Base-by-base conservation (phyloP, 1,140 invertebrate species). In the Wasmannia auropunctata region DNA sequence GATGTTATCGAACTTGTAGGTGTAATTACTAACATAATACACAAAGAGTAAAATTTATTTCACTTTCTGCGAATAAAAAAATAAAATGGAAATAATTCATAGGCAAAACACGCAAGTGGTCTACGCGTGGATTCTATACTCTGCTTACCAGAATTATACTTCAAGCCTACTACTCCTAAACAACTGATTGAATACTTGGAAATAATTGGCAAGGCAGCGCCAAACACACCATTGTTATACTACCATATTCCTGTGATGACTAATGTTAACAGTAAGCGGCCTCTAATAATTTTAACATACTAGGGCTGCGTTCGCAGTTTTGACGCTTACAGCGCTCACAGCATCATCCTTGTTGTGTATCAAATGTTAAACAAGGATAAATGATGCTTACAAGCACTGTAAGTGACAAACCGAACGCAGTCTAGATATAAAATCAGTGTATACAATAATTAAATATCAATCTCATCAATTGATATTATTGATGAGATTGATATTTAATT, bases 211-310 rank as follows among this genome's bases (percentile, higher is more conserved):
- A 92, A 95, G 16, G 96, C 97, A 10, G 98, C 98, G 0, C 97
- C 97, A 2, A 97, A 97, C 11, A 96, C 97, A 2, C 98, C 98
- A 0, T 95, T 98, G 16, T 95, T 98, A 14, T 98, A 98, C 91
- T 98, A 98, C 92, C 97, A 98, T 88, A 97, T 98, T 90, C 98
- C 98, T 4, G 95, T 95, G 31, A 96, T 96, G 91, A 97, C 96
- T 8, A 96, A 96, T 80, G 96, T 98, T 28, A 95, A 97, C 80
- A 95, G 98, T 98, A 94, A 96, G 95, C 90, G 58, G n/a, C 25
- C 5, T 19, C 54, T 67, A 5, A 4, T 6, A 0, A 67, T 67
- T 37, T 67, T 37, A 56, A 51, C 1, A 63, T 62, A 31, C 6
- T 37, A 4, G 1, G n/a, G n/a, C n/a, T n/a, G n/a, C n/a, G n/a